phyloP scores from a whole-genome alignment of 2,113 vertebrate genomes.

The Engraulis encrasicolus region DNA sequence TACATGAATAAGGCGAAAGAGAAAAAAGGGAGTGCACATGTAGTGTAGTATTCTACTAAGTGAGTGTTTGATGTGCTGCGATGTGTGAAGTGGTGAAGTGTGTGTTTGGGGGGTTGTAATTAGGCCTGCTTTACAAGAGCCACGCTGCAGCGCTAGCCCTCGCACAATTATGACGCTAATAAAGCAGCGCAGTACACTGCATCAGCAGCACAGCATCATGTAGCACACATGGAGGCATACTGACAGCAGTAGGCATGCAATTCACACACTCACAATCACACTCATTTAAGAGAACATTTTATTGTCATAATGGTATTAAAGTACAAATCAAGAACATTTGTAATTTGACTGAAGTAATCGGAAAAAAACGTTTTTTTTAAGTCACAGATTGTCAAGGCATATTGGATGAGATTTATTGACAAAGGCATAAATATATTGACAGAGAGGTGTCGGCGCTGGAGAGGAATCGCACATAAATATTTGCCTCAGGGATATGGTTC shows the following conservation, averaged over 20 bases:
- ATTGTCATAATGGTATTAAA: too few relatives aligned
- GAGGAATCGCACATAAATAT: neutral
- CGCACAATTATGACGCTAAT: constrained; percentile 69
- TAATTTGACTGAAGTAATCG: too few relatives aligned
- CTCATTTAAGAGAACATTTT: too few relatives aligned
- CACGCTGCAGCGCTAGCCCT: constrained; percentile 62
- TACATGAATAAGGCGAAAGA: too few relatives aligned
- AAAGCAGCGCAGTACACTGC: constrained; percentile 68
- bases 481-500: neutral
- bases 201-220: too few relatives aligned
- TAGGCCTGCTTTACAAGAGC: constrained; percentile 80
- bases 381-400: neutral
- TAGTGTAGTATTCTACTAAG: constrained; percentile 62
- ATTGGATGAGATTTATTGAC: neutral
- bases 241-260: too few relatives aligned
- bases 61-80: constrained; percentile 69
- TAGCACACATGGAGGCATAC: too few relatives aligned
- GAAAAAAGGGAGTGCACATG: constrained; percentile 59
- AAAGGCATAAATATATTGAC: neutral
- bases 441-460: neutral
- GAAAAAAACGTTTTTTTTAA: too few relatives aligned
- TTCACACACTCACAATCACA: too few relatives aligned
- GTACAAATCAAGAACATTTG: too few relatives aligned
- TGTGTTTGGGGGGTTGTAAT: constrained; percentile 66
- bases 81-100: constrained; percentile 60